Evolutionary conservation across 1,140 invertebrate species (phyloP), one percentile per base, ranked within the genome.

Genomic region (Brachionus paranguensis): DNA sequence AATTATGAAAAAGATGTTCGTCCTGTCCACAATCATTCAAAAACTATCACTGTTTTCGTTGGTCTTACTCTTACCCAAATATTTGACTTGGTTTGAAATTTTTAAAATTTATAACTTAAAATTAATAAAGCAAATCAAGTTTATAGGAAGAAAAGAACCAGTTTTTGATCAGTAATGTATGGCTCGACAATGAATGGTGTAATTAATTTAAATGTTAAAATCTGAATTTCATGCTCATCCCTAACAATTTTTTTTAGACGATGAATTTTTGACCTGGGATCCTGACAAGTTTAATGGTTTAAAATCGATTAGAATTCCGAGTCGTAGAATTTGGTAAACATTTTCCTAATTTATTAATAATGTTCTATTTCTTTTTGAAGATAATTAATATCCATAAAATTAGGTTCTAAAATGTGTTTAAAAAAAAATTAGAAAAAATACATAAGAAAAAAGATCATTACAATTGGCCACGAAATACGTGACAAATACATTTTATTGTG

Each of bases 231-330:
- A 7, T 11, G 1, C 17, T 84, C 3, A n/a, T 7, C 2, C 55
- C 11, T 0, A 37, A 60, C 96, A 96, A 45, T 33, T 20, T 27
- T 76, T 5, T 50, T 20, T 27, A 76, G 93, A 94, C 86, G 96
- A 99, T 91, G 95, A 97, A 91, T 98, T 98, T 91, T 94, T 98
- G 88, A 92, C 93, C 87, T 99, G 96, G 96, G 94, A 98, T 89
- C 96, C 96, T 1, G 90, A 92, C 55, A 95, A 97, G 87, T 99
- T 98, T 88, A 96, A 96, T 7, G 96, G 95, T n/a, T 94, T 96
- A 53, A 95, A 88, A 78, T 88, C 89, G 12, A 86, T 92, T 7
- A 87, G 91, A 55, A 94, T 96, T 86, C 91, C 91, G 17, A 89
- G 88, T 7, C 89, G 91, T 43, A 89, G 90, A 90, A 96, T 98